A percentile compares a stretch with the other conserved stretches of the same genome.
phyloP scores from a whole-genome alignment of 2,888 invertebrate genomes.

The Laspeyria flexula region DNA sequence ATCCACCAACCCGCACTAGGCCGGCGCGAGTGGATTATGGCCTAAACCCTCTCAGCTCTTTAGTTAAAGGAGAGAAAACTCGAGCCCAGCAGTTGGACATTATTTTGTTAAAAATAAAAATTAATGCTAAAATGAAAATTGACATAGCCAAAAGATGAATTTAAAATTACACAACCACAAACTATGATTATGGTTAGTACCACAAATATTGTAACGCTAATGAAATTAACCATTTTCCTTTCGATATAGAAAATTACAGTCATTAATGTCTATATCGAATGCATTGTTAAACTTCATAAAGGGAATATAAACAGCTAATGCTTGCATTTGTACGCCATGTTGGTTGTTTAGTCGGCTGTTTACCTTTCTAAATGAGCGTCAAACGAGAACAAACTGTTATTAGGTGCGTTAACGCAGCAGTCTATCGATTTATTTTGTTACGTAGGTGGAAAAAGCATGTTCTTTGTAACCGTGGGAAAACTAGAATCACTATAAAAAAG shows the following conservation, averaged over 20 bases:
- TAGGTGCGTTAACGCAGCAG: conserved; percentile 66
- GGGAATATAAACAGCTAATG: conserved; percentile 60
- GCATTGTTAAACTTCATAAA: conserved; percentile 51
- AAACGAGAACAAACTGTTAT: conserved; percentile 78
- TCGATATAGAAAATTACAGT: conserved; percentile 25
- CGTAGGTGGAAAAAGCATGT: conserved; percentile 49
- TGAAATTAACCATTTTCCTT: conserved; percentile 12
- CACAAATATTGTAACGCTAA: too few relatives aligned
- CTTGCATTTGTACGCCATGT: conserved; percentile 64
- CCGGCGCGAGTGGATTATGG: too few relatives aligned
- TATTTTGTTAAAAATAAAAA: too few relatives aligned
- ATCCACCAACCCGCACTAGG: too few relatives aligned
- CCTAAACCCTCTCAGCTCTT: too few relatives aligned
- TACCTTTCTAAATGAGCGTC: conserved; percentile 74
- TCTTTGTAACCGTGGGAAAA: conserved; percentile 44
- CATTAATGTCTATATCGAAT: conserved; percentile 43
- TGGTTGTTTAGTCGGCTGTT: conserved; percentile 67
- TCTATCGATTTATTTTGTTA: conserved; percentile 65
- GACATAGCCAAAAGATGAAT: too few relatives aligned
- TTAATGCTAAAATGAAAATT: too few relatives aligned
- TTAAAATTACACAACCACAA: background rate
- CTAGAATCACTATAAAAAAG: conserved; percentile 35
- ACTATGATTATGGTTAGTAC: too few relatives aligned
- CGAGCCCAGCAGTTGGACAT: too few relatives aligned
- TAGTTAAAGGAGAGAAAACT: too few relatives aligned